Evolutionary conservation across 2,113 vertebrate genomes (phyloP).

Genomic region (Tylochromis polylepis): DNA sequence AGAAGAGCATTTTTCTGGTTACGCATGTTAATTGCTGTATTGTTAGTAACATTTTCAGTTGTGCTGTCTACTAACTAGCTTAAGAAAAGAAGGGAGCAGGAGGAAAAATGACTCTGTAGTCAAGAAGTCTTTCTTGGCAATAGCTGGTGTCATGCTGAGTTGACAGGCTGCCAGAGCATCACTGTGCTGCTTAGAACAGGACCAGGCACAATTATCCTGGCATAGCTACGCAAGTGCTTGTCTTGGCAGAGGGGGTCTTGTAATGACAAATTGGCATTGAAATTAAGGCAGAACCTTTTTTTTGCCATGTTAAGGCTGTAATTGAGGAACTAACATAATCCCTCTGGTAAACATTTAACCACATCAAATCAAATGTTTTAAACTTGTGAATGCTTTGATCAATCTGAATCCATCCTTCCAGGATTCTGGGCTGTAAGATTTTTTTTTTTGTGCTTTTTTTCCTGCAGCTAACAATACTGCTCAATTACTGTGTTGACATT

Average conservation of each 20-base stretch:
- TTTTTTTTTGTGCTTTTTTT: accelerated
- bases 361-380: not conserved
- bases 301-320: not conserved
- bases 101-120: not conserved
- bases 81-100: not conserved
- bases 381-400: not conserved
- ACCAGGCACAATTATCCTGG: not conserved
- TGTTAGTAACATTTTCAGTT: not conserved
- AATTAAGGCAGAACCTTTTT: not conserved
- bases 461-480: not conserved
- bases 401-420: not conserved
- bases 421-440: not conserved
- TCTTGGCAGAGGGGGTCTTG: constrained; percentile 6
- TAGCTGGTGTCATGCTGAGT: constrained; percentile 8
- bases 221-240: not conserved
- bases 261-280: constrained; percentile 21
- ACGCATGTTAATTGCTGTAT: not conserved
- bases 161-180: constrained; percentile 3
- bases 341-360: not conserved
- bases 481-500: not conserved
- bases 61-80: not conserved
- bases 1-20: not conserved
- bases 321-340: not conserved
- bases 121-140: not conserved
- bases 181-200: not conserved